These are phyloP conservation scores for Brachirus orientalis DNA, from an alignment of 2,113 vertebrate genomes.

Conservation along the genomic window DNA sequence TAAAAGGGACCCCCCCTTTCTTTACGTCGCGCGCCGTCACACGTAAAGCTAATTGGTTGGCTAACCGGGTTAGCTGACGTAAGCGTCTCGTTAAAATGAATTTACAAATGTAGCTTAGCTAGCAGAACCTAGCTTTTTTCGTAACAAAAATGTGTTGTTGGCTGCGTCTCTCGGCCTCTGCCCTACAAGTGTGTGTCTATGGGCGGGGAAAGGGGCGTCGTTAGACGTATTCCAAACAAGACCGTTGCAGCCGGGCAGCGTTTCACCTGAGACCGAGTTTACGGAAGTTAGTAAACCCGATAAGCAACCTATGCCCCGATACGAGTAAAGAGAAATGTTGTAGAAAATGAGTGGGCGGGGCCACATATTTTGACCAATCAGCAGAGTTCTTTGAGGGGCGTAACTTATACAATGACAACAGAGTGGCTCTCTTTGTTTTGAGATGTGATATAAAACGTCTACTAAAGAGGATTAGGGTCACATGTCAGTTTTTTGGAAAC, in stretches of 20 bases:
- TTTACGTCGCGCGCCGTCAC: neutral
- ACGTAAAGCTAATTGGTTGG: neutral
- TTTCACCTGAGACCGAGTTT: neutral
- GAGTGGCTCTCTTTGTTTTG: too few species aligned
- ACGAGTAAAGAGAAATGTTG: neutral
- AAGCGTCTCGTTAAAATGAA: neutral
- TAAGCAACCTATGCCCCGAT: neutral
- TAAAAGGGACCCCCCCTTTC: neutral
- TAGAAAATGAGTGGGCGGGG: neutral
- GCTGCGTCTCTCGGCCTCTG: neutral
- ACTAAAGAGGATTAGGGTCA: too few species aligned
- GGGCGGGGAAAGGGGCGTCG: neutral
- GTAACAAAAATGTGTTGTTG: neutral
- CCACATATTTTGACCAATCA: neutral
- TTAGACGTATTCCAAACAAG: neutral
- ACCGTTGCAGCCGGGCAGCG: neutral
- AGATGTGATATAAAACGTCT: too few species aligned
- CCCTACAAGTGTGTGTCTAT: neutral
- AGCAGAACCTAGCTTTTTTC: neutral
- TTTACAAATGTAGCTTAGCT: neutral
- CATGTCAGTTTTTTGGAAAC: too few species aligned
- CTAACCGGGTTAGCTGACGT: neutral
- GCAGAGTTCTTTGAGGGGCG: neutral
- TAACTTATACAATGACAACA: neutral
- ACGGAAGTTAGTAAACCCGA: neutral